Conservation (phyloP, 2,797 vertebrate species). For the Acrossocheilus fasciatus region DNA sequence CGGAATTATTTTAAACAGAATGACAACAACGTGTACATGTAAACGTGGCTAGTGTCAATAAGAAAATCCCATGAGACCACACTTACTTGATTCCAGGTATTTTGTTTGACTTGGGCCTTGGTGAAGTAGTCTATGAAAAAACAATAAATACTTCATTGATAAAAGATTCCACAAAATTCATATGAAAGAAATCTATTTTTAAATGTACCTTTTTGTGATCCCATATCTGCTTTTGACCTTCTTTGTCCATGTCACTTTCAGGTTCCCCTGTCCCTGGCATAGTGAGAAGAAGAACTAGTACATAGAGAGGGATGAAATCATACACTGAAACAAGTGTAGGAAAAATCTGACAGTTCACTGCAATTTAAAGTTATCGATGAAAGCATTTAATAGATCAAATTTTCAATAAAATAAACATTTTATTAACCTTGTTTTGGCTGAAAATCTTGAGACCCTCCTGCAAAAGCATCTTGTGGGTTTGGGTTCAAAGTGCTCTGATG, state of each 20-base stretch:
- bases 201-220: slow-evolving; percentile 88
- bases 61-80: slow-evolving; percentile 63
- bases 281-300: slow-evolving; percentile 86
- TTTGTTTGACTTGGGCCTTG: slow-evolving; percentile 89
- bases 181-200: neutral
- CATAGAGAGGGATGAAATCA: slow-evolving; percentile 40
- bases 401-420: slow-evolving; percentile 24
- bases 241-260: slow-evolving; percentile 83
- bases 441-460: slow-evolving; percentile 90
- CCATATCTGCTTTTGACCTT: slow-evolving; percentile 85
- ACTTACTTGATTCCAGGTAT: slow-evolving; percentile 97
- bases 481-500: slow-evolving; percentile 97
- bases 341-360: neutral
- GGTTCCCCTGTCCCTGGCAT: slow-evolving; percentile 88
- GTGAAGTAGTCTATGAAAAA: slow-evolving; percentile 79
- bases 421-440: slow-evolving; percentile 93
- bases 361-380: neutral
- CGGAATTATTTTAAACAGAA: too few relatives aligned
- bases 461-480: slow-evolving; percentile 87
- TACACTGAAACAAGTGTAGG: neutral
- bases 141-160: neutral
- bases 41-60: neutral
- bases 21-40: too few relatives aligned
- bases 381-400: neutral
- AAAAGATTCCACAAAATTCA: neutral